These are phyloP conservation scores for Zaprionus capensis DNA, from an alignment of 1,140 invertebrate genomes.

Conservation along the genomic window DNA sequence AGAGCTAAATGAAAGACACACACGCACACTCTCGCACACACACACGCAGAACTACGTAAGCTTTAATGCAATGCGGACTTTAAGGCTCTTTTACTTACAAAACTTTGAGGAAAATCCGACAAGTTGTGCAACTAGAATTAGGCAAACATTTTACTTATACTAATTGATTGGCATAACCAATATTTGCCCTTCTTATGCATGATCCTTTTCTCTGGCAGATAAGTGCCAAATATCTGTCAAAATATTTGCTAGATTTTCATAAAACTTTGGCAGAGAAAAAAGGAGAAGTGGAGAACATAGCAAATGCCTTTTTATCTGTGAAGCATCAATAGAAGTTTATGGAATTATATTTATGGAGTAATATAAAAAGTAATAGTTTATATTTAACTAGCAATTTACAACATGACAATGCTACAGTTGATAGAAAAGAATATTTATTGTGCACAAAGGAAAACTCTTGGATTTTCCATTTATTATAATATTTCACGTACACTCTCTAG, in stretches of 20 bases:
- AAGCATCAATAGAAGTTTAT: not conserved
- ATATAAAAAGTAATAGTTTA: too few relatives aligned
- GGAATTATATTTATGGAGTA: too few relatives aligned
- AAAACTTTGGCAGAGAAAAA: not conserved
- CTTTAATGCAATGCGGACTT: slow-evolving; percentile 27
- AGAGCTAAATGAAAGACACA: slow-evolving; percentile 54
- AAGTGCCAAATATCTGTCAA: not conserved
- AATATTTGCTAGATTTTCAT: not conserved
- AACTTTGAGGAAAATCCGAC: slow-evolving; percentile 8
- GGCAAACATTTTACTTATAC: not conserved
- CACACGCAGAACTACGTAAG: slow-evolving; percentile 12
- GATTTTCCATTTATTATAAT: not conserved
- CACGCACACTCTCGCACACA: slow-evolving; percentile 17
- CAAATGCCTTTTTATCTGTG: not conserved
- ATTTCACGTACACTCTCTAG: not conserved
- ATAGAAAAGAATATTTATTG: not conserved
- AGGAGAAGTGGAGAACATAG: not conserved
- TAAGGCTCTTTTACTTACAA: slow-evolving; percentile 7
- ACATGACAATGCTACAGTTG: not conserved
- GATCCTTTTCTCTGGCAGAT: not conserved
- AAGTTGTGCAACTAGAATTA: slow-evolving; percentile 10
- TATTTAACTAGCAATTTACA: too few relatives aligned
- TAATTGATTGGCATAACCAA: slow-evolving; percentile 7
- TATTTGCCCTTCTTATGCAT: not conserved
- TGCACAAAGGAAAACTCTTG: not conserved